Evolutionary conservation across 2,113 vertebrate genomes (phyloP).

Genomic region (Thryonomys swinderianus): DNA sequence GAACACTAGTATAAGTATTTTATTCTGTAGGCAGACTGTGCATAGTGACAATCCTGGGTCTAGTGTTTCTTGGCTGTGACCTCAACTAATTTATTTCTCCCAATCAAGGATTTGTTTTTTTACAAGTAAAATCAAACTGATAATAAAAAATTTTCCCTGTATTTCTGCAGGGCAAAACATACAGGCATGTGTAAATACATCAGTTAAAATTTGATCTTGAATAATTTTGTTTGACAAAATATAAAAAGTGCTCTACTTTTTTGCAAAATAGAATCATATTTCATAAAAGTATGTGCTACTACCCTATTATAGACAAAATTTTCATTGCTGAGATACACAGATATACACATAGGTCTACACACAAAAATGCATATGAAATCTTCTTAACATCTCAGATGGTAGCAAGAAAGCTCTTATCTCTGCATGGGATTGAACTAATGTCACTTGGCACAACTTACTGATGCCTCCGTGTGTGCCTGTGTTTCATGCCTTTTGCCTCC

Average conservation of each 20-base stretch:
- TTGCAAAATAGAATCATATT: not conserved
- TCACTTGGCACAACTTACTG: not conserved
- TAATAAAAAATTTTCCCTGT: not conserved
- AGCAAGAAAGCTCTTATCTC: not conserved
- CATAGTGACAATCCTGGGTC: not conserved
- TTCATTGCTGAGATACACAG: not conserved
- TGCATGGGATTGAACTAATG: not conserved
- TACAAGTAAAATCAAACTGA: not conserved
- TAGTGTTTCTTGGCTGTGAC: not conserved
- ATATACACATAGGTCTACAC: not conserved
- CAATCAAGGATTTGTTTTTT: not conserved
- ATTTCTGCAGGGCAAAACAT: not conserved
- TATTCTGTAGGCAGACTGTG: not conserved
- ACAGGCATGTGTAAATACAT: not conserved
- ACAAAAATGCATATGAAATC: not conserved
- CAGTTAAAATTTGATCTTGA: not conserved
- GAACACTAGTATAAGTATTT: not conserved
- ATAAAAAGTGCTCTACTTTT: not conserved
- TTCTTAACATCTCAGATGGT: not conserved
- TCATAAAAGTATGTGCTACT: not conserved
- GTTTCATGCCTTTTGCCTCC: not conserved
- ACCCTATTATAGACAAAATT: not conserved
- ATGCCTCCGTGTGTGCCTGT: fast-evolving
- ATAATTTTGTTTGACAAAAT: not conserved
- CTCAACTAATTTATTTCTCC: not conserved